Evolutionary conservation across 2,113 vertebrate genomes (phyloP).

Genomic region (Cyphomyrus plagiostoma): DNA sequence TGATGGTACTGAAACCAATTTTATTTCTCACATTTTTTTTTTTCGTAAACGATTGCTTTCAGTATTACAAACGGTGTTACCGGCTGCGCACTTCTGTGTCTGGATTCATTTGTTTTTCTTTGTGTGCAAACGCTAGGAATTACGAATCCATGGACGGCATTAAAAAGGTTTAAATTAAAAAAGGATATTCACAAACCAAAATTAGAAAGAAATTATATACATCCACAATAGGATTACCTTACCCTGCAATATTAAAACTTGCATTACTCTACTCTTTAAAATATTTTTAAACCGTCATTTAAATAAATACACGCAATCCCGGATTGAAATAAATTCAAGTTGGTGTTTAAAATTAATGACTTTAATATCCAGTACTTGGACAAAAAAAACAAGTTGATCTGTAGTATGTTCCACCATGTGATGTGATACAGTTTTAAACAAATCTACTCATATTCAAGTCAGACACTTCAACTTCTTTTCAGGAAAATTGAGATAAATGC

Average conservation of each 20-base stretch:
- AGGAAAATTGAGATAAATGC: background rate
- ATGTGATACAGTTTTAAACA: background rate
- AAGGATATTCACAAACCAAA: background rate
- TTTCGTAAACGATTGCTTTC: constrained; percentile 4
- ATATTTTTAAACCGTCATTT: background rate
- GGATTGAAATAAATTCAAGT: background rate
- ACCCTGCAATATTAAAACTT: constrained; percentile 1
- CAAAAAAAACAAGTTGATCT: background rate
- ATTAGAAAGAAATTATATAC: background rate
- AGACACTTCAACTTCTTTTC: background rate
- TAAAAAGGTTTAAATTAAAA: background rate
- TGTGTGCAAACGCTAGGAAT: background rate
- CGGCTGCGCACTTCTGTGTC: background rate
- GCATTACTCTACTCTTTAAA: background rate
- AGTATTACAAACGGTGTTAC: background rate
- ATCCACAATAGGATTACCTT: background rate
- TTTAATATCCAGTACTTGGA: background rate
- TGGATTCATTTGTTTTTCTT: background rate
- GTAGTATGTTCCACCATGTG: background rate
- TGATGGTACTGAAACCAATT: background rate
- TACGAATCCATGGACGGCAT: background rate
- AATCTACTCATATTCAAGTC: background rate
- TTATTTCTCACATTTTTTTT: background rate
- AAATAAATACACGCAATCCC: constrained; percentile 6
- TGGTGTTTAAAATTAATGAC: constrained; percentile 12